Evolutionary conservation across 2,113 vertebrate genomes (phyloP).

Genomic region (Melanostigma gelatinosum): DNA sequence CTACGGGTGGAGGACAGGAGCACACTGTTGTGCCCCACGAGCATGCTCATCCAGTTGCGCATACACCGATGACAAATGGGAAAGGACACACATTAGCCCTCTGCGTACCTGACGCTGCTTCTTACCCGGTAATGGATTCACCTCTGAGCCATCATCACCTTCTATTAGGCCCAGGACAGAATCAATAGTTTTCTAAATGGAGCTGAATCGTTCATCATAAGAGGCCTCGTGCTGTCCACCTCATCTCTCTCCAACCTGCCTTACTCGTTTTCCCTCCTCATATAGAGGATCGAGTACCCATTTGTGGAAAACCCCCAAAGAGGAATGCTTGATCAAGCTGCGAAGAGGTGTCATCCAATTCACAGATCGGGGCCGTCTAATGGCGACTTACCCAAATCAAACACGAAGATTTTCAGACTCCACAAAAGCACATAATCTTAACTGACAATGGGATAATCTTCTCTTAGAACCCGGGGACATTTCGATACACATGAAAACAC

Average conservation of each 20-base stretch:
- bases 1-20: slow-evolving; percentile 48
- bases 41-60: slow-evolving; percentile 54
- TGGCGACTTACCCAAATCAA: slow-evolving; percentile 13
- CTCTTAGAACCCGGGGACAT: slow-evolving; percentile 22
- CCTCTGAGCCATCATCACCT: slow-evolving; percentile 81
- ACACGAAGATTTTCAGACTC: slow-evolving; percentile 29
- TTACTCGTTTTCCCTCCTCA: slow-evolving; percentile 45
- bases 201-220: slow-evolving; percentile 79
- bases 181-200: slow-evolving; percentile 84
- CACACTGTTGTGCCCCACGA: slow-evolving; percentile 32
- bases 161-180: slow-evolving; percentile 79
- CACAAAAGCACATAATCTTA: slow-evolving; percentile 30
- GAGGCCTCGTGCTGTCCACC: slow-evolving; percentile 49
- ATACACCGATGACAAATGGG: slow-evolving; percentile 78
- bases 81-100: slow-evolving; percentile 80
- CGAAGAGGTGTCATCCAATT: slow-evolving; percentile 36
- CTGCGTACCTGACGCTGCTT: slow-evolving; percentile 71
- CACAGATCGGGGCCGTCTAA: slow-evolving; percentile 19
- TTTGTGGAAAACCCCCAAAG: slow-evolving; percentile 51
- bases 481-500: slow-evolving; percentile 53
- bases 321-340: slow-evolving; percentile 56
- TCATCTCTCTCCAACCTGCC: slow-evolving; percentile 50
- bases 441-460: slow-evolving; percentile 62
- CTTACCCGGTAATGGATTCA: slow-evolving; percentile 81
- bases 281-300: slow-evolving; percentile 56